Evolutionary conservation across 2,888 invertebrate genomes (phyloP).

Genomic region (Scaptodrosophila latifasciaeformis): DNA sequence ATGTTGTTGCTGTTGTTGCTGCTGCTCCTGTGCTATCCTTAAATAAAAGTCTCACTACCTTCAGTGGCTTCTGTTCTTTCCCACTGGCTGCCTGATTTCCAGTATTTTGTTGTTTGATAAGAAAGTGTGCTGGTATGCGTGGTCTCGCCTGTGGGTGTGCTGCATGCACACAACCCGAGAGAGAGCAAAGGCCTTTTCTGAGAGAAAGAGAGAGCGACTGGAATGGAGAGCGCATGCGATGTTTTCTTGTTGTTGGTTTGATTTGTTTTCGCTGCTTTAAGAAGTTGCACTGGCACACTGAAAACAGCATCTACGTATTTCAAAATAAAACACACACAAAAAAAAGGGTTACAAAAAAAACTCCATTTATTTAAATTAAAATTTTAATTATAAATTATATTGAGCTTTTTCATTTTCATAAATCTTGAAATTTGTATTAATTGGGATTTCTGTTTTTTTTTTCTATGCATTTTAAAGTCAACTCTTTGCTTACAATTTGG

Average conservation of each 20-base stretch:
- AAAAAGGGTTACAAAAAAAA: neutral
- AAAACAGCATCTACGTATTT: neutral
- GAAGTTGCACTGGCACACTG: neutral
- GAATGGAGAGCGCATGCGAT: constrained; percentile 31
- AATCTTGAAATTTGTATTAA: neutral
- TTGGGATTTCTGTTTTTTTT: no score
- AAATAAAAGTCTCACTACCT: no score
- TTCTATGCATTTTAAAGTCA: no score
- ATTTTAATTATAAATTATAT: neutral
- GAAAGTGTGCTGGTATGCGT: constrained; percentile 41
- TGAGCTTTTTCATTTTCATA: neutral
- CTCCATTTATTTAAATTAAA: neutral
- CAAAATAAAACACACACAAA: neutral
- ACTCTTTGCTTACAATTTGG: neutral
- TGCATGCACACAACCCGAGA: no score
- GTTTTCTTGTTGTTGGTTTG: constrained; percentile 15
- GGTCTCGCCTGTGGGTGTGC: neutral
- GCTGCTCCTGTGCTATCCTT: constrained; percentile 53
- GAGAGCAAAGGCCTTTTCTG: neutral
- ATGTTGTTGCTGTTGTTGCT: constrained; percentile 16
- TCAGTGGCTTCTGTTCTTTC: constrained; percentile 45
- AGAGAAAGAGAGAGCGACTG: constrained; percentile 8
- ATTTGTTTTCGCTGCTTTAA: neutral
- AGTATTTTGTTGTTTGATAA: constrained; percentile 52
- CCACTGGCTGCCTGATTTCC: constrained; percentile 32